These are phyloP conservation scores for Odontamblyopus lacepedii DNA, from an alignment of 2,797 vertebrate genomes.

Conservation along the genomic window DNA sequence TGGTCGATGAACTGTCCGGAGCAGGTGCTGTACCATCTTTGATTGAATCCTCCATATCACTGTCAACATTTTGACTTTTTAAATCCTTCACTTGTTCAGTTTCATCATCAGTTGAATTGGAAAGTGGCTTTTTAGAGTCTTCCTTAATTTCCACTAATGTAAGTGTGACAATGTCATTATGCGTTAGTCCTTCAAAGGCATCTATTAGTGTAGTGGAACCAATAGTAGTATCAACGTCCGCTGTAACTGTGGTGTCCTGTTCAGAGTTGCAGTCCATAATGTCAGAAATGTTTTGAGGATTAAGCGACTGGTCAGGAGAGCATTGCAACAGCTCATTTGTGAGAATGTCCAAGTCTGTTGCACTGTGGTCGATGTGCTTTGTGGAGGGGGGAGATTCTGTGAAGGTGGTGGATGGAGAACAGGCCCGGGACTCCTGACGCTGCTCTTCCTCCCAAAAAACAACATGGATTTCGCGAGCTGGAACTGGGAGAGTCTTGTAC, in stretches of 20 bases:
- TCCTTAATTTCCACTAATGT: slow-evolving; percentile 74
- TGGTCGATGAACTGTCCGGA: slow-evolving; percentile 41
- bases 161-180: slow-evolving; percentile 76
- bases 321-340: background rate
- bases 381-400: background rate
- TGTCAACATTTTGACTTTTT: background rate
- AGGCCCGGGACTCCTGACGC: background rate
- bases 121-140: slow-evolving; percentile 39
- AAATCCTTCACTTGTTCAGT: background rate
- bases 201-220: slow-evolving; percentile 63
- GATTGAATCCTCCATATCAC: background rate
- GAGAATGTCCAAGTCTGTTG: background rate
- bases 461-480: slow-evolving; percentile 84
- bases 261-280: slow-evolving; percentile 44
- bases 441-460: slow-evolving; percentile 83
- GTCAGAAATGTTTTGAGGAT: slow-evolving; percentile 32
- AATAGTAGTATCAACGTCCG: slow-evolving; percentile 54
- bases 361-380: background rate
- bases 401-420: slow-evolving; percentile 45
- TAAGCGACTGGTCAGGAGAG: slow-evolving; percentile 28
- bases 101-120: background rate
- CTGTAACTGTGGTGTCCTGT: background rate
- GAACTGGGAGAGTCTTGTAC: slow-evolving; percentile 74
- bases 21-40: background rate
- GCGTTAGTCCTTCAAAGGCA: slow-evolving; percentile 72